Percentiles rank a stretch among this genome's conserved stretches.
Conservation (phyloP, 2,113 vertebrate species). For the Hirundichthys speculiger region DNA sequence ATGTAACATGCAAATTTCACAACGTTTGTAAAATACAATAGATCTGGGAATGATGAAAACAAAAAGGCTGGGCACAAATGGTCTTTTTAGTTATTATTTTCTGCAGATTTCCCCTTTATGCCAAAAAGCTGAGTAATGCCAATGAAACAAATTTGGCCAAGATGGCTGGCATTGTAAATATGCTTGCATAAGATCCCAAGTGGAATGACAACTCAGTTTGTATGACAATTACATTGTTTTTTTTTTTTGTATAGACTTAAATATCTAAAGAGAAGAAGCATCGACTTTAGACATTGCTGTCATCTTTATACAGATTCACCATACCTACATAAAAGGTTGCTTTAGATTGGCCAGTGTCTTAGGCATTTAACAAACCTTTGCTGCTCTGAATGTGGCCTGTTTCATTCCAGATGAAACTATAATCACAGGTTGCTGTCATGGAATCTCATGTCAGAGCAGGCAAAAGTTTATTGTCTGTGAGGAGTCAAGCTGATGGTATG, state of each 20-base stretch:
- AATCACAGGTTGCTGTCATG: background rate
- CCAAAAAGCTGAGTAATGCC: constrained; percentile 64
- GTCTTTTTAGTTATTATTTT: constrained; percentile 30
- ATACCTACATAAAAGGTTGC: background rate
- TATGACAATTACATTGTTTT: constrained; percentile 26
- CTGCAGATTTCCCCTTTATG: constrained; percentile 46
- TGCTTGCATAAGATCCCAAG: constrained; percentile 56
- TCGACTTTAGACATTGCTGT: background rate
- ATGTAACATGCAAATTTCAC: constrained; percentile 37
- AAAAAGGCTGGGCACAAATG: constrained; percentile 14
- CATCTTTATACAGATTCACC: background rate
- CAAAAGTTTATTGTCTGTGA: background rate
- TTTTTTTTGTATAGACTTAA: constrained; percentile 26
- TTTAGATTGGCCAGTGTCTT: constrained; percentile 2
- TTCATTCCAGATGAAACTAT: background rate
- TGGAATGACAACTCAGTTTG: constrained; percentile 35
- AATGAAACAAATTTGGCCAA: constrained; percentile 63
- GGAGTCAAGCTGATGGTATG: background rate
- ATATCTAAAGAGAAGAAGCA: background rate
- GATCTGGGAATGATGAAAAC: constrained; percentile 36
- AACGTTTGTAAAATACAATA: constrained; percentile 35
- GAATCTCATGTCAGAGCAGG: background rate
- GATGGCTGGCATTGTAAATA: constrained; percentile 59
- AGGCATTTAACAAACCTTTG: background rate
- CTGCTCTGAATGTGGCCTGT: background rate